These are phyloP conservation scores for Atractosteus spatula DNA, from an alignment of 2,113 vertebrate genomes.

Conservation along the genomic window DNA sequence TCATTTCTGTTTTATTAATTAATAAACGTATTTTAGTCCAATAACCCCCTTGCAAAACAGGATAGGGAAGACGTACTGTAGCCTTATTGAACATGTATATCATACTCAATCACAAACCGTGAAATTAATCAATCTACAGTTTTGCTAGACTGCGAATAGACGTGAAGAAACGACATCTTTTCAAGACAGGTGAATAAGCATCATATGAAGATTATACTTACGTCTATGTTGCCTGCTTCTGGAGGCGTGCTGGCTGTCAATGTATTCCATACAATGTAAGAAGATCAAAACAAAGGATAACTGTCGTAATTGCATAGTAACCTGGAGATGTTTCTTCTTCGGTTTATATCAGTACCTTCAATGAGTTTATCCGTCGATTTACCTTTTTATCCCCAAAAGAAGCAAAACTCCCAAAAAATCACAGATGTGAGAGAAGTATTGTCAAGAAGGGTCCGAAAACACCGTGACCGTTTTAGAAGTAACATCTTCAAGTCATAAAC, in stretches of 20 bases:
- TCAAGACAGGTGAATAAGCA: not conserved
- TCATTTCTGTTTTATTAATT: no score
- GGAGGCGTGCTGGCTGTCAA: conserved; percentile 90
- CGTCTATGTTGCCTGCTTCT: conserved; percentile 92
- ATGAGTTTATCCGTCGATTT: conserved; percentile 42
- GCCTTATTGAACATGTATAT: no score
- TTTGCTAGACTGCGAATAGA: no score
- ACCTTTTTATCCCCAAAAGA: conserved; percentile 50
- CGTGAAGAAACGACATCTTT: no score
- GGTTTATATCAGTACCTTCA: conserved; percentile 69
- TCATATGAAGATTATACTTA: conserved; percentile 67
- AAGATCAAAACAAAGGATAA: conserved; percentile 94
- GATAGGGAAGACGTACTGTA: no score
- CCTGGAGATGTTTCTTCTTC: conserved; percentile 78
- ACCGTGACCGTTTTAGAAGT: conserved; percentile 66
- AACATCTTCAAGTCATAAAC: conserved; percentile 63
- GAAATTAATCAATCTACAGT: no score
- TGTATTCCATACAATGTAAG: conserved; percentile 97
- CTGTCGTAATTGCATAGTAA: conserved; percentile 99
- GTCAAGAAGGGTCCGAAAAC: conserved; percentile 63
- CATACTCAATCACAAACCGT: no score
- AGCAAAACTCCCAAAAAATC: conserved; percentile 57
- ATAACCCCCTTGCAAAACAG: no score
- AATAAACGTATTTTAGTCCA: no score
- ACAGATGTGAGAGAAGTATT: conserved; percentile 49